Evolutionary conservation across 2,113 vertebrate species (phyloP).

Genomic region (Hystrix brachyura): DNA sequence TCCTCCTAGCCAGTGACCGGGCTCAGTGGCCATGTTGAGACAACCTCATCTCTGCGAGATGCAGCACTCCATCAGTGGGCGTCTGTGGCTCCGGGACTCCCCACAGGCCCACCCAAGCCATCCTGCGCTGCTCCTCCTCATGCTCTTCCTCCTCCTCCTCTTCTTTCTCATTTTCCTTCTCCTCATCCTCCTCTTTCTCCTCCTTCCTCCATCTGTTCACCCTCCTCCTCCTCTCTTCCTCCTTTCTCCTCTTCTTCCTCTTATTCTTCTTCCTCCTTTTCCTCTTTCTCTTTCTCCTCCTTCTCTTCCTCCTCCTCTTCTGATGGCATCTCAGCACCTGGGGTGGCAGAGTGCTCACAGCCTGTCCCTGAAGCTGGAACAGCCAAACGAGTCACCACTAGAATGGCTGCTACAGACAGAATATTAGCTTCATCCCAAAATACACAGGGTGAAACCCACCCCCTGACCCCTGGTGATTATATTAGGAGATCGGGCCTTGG

Average conservation of each 20-base stretch:
- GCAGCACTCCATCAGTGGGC: neutral
- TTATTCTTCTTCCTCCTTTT: too few species aligned
- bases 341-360: neutral
- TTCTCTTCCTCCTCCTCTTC: neutral
- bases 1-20: too few species aligned
- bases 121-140: neutral
- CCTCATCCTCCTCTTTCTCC: neutral
- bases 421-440: neutral
- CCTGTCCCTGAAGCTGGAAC: neutral
- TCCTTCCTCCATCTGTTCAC: too few species aligned
- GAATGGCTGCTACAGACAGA: neutral
- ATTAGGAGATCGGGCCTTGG: neutral
- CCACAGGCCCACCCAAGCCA: accelerated
- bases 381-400: neutral
- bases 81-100: neutral
- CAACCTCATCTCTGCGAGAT: accelerated
- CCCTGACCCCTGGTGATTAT: neutral
- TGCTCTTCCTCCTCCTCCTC: neutral
- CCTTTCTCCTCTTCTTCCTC: neutral
- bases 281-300: too few species aligned
- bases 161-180: neutral
- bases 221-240: neutral
- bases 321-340: too few species aligned
- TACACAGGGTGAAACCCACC: neutral
- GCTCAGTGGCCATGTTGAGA: neutral